Evolutionary conservation across 2,113 vertebrate species (phyloP), one percentile per base, ranked within the genome.

Genomic region (Notarius lentiginosus): DNA sequence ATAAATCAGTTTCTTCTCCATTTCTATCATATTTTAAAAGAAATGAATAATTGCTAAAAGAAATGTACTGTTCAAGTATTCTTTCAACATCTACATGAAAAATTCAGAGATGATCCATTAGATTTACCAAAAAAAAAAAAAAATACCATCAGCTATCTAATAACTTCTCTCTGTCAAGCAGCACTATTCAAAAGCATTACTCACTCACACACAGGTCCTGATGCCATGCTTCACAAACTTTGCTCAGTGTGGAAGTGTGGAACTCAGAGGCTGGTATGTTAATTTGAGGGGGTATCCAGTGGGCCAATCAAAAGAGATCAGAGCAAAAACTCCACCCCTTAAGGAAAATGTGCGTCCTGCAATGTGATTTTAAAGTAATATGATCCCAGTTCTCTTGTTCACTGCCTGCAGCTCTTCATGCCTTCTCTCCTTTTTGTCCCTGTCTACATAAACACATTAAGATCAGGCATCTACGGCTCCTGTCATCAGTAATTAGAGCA

Each of bases 291-390:
- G 92, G 90, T 51, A 88, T 88, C 63, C 7, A 58, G 4, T 51
- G 91, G 89, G 90, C 91, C 93, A 92, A 93, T 92, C 79, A 55
- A 51, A 72, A 73, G 85, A 56, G 49, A 51, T 60, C 86, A 73
- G 75, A 84, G 89, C 41, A 14, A 47, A n/a, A 87, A 84, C 83
- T 85, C 88, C 88, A 81, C 84, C 87, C 88, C 8, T 63, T 55
- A 85, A 82, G 88, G 86, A 89, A 89, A 89, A 72, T 87, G 87
- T 68, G 83, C 88, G 88, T 88, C 89, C 89, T 12, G 79, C 84
- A 87, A 65, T 90, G 88, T 80, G 93, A 90, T 92, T 93, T 93
- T 87, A 94, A 79, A 90, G 94, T 93, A 95, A 95, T 70, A 65
- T 61, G 94, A 95, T 89, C 92, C 91, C 79, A 1, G 58, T 80